phyloP scores from a whole-genome alignment of 2,888 invertebrate species.

The Trichacis sp. region DNA sequence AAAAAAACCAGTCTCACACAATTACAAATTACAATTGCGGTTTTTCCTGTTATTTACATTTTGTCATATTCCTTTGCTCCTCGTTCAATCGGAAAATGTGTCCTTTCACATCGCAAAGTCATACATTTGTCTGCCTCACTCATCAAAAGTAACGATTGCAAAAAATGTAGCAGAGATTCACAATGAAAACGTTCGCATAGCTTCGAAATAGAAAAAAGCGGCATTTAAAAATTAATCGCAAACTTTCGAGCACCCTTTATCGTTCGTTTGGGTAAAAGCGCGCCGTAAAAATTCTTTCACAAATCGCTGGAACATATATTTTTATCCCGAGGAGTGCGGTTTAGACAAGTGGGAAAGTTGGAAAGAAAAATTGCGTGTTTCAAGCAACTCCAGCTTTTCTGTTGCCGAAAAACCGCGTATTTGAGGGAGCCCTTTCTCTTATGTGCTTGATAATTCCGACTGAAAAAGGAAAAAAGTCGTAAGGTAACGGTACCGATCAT shows the following conservation, averaged over 20 bases:
- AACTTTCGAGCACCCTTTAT: constrained; percentile 7
- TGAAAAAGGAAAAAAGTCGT: too few species aligned
- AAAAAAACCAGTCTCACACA: too few species aligned
- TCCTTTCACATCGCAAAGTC: too few species aligned
- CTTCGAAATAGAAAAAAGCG: background rate
- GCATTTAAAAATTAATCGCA: background rate
- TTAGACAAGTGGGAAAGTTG: constrained; percentile 23
- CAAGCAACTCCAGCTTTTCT: too few species aligned
- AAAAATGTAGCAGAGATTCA: too few species aligned
- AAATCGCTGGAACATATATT: constrained; percentile 41
- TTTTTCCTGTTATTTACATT: too few species aligned
- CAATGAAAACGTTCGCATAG: constrained; percentile 5
- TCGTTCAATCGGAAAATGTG: too few species aligned
- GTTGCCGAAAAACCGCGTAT: constrained; percentile 41
- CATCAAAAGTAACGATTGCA: background rate
- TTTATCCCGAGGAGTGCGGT: constrained; percentile 16
- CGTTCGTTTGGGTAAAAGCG: constrained; percentile 29
- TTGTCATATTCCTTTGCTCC: too few species aligned
- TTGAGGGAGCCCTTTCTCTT: constrained; percentile 44
- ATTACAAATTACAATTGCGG: too few species aligned
- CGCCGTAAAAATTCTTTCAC: constrained; percentile 36
- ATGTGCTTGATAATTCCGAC: constrained; percentile 46
- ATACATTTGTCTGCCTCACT: background rate
- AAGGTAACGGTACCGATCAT: background rate
- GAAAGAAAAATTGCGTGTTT: constrained; percentile 29